Conservation (phyloP, 2,888 invertebrate species). For the Drosophila kuntzei region DNA sequence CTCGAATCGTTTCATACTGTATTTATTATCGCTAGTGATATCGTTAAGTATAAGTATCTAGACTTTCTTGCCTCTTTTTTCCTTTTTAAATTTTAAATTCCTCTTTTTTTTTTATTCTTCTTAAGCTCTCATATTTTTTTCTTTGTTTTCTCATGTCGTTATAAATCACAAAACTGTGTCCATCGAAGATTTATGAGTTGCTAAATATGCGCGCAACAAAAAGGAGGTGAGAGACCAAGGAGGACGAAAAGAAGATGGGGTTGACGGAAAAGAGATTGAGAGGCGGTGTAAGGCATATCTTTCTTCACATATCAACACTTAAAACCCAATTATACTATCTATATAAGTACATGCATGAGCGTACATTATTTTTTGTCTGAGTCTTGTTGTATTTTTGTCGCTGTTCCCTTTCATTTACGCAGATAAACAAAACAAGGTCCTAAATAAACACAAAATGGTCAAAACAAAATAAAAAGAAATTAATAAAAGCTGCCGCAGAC, state of each 20-base stretch:
- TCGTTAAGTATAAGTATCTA: too few relatives aligned
- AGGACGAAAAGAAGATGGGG: too few relatives aligned
- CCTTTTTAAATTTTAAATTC: background rate
- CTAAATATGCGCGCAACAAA: conserved; percentile 66
- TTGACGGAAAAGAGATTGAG: background rate
- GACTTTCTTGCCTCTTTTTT: background rate
- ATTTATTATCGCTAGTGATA: too few relatives aligned
- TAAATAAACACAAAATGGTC: conserved; percentile 79
- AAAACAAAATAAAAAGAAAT: conserved; percentile 35
- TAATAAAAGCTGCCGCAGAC: conserved; percentile 61
- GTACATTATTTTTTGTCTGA: conserved; percentile 10
- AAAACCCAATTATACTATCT: conserved; percentile 61
- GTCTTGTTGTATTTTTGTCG: conserved; percentile 26
- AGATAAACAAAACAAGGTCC: conserved; percentile 72
- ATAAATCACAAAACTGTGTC: conserved; percentile 76
- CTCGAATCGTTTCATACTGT: too few relatives aligned
- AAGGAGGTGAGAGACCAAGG: background rate
- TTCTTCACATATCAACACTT: conserved; percentile 48
- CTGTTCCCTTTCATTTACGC: conserved; percentile 60
- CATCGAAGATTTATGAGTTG: conserved; percentile 83
- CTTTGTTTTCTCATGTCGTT: conserved; percentile 51
- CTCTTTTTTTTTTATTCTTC: background rate
- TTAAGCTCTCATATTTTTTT: conserved; percentile 24
- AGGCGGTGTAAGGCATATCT: background rate
- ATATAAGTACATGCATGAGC: conserved; percentile 10